Conservation (phyloP, 2,888 invertebrate genomes). For the Ectemnius cavifrons region DNA sequence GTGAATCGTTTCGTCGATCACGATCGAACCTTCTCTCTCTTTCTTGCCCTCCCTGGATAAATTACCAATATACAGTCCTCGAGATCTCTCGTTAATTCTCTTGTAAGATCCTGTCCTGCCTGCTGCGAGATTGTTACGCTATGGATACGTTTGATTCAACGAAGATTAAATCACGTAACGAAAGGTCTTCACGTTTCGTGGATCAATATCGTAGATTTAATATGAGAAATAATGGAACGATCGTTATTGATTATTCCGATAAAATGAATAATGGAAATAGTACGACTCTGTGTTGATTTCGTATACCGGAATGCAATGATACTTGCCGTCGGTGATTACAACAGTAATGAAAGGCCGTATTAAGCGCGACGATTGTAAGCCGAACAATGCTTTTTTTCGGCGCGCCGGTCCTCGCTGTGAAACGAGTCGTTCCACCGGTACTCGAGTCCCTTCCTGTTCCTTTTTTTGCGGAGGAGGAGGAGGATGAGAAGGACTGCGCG, state of each 20-base stretch:
- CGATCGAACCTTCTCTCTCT: slow-evolving; percentile 38
- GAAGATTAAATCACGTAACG: no score
- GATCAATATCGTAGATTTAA: no score
- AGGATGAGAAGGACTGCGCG: slow-evolving; percentile 46
- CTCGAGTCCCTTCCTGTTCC: slow-evolving; percentile 63
- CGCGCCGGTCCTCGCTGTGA: slow-evolving; percentile 51
- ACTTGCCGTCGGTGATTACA: no score
- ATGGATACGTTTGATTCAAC: no score
- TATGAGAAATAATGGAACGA: no score
- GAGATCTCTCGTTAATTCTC: slow-evolving; percentile 18
- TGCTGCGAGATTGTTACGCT: neutral
- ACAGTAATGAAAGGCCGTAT: slow-evolving; percentile 32
- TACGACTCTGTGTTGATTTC: no score
- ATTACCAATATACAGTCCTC: slow-evolving; percentile 25
- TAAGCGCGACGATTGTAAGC: slow-evolving; percentile 60
- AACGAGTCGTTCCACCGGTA: slow-evolving; percentile 69
- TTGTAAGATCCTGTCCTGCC: neutral
- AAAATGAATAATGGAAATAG: no score
- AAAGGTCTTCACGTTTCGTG: no score
- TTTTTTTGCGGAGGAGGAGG: slow-evolving; percentile 60
- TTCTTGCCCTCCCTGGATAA: neutral
- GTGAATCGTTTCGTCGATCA: slow-evolving; percentile 49
- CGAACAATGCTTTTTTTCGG: slow-evolving; percentile 60
- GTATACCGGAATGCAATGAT: no score
- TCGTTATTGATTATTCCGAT: no score